Conservation (phyloP, 2,888 invertebrate species). For the Halictus quadricinctus region DNA sequence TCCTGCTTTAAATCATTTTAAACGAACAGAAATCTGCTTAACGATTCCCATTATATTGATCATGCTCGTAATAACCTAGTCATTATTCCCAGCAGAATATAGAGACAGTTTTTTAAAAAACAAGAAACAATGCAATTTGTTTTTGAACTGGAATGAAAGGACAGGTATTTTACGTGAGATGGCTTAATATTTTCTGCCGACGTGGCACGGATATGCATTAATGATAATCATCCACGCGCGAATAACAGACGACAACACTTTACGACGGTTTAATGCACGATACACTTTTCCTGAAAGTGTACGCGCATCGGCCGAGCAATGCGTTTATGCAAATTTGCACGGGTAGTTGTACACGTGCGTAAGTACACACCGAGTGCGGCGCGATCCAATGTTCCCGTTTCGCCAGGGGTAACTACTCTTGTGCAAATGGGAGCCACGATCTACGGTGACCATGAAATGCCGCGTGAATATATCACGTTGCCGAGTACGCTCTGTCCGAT, state of each 20-base stretch:
- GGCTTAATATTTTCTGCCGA: neutral
- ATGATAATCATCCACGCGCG: neutral
- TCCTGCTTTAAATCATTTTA: neutral
- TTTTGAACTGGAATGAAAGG: neutral
- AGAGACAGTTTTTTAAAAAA: neutral
- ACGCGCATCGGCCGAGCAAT: constrained; percentile 40
- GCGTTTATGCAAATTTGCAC: constrained; percentile 58
- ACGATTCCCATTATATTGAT: no score
- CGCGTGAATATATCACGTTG: constrained; percentile 73
- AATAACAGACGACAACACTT: constrained; percentile 37
- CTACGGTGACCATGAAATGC: constrained; percentile 75
- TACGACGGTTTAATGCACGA: constrained; percentile 27
- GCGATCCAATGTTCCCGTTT: constrained; percentile 52
- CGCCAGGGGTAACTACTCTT: constrained; percentile 32
- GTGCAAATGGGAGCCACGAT: constrained; percentile 57
- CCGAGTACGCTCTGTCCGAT: constrained; percentile 18
- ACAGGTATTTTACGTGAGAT: neutral
- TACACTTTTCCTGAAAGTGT: constrained; percentile 47
- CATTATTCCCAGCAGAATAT: neutral
- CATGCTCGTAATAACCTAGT: neutral
- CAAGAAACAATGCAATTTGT: neutral
- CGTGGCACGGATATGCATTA: constrained; percentile 1
- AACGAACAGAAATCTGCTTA: no score
- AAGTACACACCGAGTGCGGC: constrained; percentile 61
- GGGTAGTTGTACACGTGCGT: constrained; percentile 56